These are phyloP conservation scores for Zaprionus vittiger DNA, from an alignment of 1,140 invertebrate genomes.

Conservation along the genomic window DNA sequence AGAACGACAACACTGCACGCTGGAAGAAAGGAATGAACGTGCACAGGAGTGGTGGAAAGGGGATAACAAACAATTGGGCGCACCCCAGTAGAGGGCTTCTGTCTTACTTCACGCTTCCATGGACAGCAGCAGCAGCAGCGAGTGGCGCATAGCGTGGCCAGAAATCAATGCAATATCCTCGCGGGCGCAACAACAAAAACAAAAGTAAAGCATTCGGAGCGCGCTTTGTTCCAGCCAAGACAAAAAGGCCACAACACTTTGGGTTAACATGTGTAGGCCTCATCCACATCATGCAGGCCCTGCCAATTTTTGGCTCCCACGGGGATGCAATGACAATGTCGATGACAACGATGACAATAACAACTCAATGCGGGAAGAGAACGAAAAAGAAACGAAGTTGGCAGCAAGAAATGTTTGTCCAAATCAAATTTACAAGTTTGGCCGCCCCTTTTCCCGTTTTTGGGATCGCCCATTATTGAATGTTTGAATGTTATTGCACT, in stretches of 20 bases:
- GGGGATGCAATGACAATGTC: slow-evolving; percentile 72
- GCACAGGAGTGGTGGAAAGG: not conserved
- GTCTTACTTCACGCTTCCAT: slow-evolving; percentile 72
- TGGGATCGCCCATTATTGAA: slow-evolving; percentile 56
- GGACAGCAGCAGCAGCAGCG: slow-evolving; percentile 46
- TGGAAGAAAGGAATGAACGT: slow-evolving; percentile 11
- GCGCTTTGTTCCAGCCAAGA: slow-evolving; percentile 51
- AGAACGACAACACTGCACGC: slow-evolving; percentile 13
- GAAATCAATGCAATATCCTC: slow-evolving; percentile 79
- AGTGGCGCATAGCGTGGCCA: slow-evolving; percentile 45
- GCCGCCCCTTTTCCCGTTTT: slow-evolving; percentile 8
- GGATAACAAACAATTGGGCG: slow-evolving; percentile 50
- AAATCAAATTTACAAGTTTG: slow-evolving; percentile 69
- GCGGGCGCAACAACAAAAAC: slow-evolving; percentile 32
- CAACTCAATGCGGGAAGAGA: slow-evolving; percentile 37
- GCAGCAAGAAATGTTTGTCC: slow-evolving; percentile 64
- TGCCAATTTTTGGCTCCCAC: slow-evolving; percentile 68
- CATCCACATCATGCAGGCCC: slow-evolving; percentile 22
- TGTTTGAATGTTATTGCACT: slow-evolving; percentile 64
- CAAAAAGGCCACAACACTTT: slow-evolving; percentile 38
- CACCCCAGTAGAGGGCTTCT: slow-evolving; percentile 53
- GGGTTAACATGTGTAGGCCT: slow-evolving; percentile 56
- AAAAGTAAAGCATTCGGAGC: slow-evolving; percentile 53
- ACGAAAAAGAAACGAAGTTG: slow-evolving; percentile 49
- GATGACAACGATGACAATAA: slow-evolving; percentile 46